Conservation (phyloP, 2,797 vertebrate species). For the Corythornis leucogaster region DNA sequence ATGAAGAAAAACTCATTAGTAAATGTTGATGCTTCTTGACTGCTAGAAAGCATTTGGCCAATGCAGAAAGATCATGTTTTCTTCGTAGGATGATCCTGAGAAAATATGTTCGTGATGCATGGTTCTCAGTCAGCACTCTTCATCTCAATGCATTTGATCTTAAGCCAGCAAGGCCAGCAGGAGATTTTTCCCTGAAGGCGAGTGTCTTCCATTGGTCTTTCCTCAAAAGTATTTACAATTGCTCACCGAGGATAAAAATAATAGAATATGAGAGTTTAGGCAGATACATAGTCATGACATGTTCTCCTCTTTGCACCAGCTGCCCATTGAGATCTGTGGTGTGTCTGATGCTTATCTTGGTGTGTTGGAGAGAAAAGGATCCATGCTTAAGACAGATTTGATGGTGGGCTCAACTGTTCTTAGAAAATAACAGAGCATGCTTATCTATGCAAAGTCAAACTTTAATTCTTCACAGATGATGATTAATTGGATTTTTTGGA, state of each 20-base stretch:
- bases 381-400: not conserved
- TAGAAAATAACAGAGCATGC: not conserved
- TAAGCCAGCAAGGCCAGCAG: constrained; percentile 9
- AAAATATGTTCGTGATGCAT: not conserved
- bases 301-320: not conserved
- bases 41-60: not conserved
- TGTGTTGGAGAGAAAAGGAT: not conserved
- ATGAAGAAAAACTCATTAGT: not conserved
- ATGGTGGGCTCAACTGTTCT: not conserved
- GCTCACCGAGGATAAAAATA: not conserved
- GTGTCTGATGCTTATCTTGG: not conserved
- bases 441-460: constrained; percentile 43
- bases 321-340: not conserved
- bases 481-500: not conserved
- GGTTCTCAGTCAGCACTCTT: not conserved
- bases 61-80: not conserved
- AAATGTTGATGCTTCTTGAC: not conserved
- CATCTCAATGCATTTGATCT: not conserved
- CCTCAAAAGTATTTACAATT: not conserved
- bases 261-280: not conserved
- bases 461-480: constrained; percentile 20
- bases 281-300: not conserved
- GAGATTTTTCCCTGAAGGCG: constrained; percentile 33
- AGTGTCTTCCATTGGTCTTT: constrained; percentile 29
- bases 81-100: not conserved